Evolutionary conservation across 1,140 invertebrate species (phyloP), one percentile per base, ranked within the genome.

Genomic region (Zaprionus tsacasi): DNA sequence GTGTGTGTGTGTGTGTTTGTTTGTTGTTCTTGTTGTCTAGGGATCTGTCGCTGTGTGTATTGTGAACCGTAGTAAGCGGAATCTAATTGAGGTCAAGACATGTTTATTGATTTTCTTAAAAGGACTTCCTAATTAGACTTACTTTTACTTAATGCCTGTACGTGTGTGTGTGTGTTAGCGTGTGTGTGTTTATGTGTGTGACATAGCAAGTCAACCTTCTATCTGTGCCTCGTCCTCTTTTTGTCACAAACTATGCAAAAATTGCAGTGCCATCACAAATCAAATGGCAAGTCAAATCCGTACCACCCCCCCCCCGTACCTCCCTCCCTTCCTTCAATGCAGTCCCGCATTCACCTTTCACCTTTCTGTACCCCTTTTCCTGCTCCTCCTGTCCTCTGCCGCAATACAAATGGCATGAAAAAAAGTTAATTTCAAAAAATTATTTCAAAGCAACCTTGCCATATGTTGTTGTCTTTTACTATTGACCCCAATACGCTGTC

Each of bases 61-160:
- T 87, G 82, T 87, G 82, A 87, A 87, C 79, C 86, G 82, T 86
- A 74, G 82, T 87, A 87, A 86, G 82, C 82, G 82, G 65, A 87
- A 87, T 88, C 83, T 89, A 89, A 89, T 89, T 89, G 85, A 89
- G 85, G 85, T 89, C 85, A 89, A 89, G 85, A 89, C 85, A 89
- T 89, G 81, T 85, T 89, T 89, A 89, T 89, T 89, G 85, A 89
- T 89, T 89, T 89, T 89, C 81, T 83, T 81, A 87, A 87, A 87
- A 87, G 82, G 83, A 87, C 82, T 88, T 87, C 83, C 82, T 87
- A 87, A 87, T 87, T 87, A 87, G 82, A 87, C 85, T 87, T 79
- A 86, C 82, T 87, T 87, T 86, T 76, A 76, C 82, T 71, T 50
- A 76, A 76, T 70, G 52, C 15, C 25, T 25, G 13, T 36, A 52